A percentile compares a stretch with the other conserved stretches of the same genome.
Conservation (phyloP, 1,140 invertebrate species). For the Tetragnatha versicolor region DNA sequence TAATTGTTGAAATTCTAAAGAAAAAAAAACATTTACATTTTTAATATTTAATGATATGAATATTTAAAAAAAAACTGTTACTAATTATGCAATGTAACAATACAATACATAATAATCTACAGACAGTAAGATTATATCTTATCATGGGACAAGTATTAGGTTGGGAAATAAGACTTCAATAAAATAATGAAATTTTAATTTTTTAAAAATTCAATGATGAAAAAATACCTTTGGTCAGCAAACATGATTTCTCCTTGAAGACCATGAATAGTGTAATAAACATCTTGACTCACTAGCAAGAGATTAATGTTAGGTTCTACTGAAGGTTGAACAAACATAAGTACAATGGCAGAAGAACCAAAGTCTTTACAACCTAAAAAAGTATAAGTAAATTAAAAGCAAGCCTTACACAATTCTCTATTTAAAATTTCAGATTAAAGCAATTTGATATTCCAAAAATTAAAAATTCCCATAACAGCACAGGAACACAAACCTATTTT, state of each 20-base stretch:
- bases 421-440: too few relatives aligned
- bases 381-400: background rate
- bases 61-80: too few relatives aligned
- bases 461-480: background rate
- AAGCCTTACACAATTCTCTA: too few relatives aligned
- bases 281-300: slow-evolving; percentile 77
- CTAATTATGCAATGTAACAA: too few relatives aligned
- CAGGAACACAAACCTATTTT: background rate
- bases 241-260: slow-evolving; percentile 85
- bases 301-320: slow-evolving; percentile 70
- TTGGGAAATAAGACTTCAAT: too few relatives aligned
- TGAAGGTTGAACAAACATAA: slow-evolving; percentile 46
- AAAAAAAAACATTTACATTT: slow-evolving; percentile 53
- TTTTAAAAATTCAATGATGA: background rate
- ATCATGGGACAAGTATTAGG: too few relatives aligned
- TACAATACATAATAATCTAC: too few relatives aligned
- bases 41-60: too few relatives aligned
- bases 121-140: too few relatives aligned
- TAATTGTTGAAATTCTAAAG: slow-evolving; percentile 77
- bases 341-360: slow-evolving; percentile 16
- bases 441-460: too few relatives aligned
- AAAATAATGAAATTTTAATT: too few relatives aligned
- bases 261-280: slow-evolving; percentile 83
- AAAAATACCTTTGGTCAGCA: slow-evolving; percentile 74
- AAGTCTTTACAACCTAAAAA: slow-evolving; percentile 26